Conservation (phyloP, 2,888 invertebrate species). For the Graphium colonna region DNA sequence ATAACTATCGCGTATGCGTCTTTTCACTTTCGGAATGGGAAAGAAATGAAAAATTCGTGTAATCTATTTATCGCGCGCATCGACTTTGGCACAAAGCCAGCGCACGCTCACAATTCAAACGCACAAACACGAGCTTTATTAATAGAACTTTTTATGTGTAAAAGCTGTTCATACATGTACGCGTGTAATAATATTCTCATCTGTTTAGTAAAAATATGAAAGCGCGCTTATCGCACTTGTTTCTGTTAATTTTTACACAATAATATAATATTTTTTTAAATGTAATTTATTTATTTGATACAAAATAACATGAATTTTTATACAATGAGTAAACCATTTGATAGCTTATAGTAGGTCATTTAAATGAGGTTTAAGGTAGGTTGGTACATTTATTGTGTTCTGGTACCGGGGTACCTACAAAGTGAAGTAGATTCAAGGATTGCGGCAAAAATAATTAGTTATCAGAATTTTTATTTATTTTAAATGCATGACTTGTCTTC, state of each 20-base stretch:
- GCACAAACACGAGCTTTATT: constrained; percentile 60
- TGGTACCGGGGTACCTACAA: too few species aligned
- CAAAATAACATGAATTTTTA: too few species aligned
- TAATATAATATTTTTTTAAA: too few species aligned
- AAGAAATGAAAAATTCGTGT: constrained; percentile 63
- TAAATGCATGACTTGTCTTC: too few species aligned
- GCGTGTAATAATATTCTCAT: constrained; percentile 39
- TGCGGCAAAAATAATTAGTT: too few species aligned
- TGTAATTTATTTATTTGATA: too few species aligned
- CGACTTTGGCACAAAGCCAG: constrained; percentile 61
- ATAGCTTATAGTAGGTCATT: too few species aligned
- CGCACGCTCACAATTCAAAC: constrained; percentile 69
- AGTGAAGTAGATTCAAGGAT: too few species aligned
- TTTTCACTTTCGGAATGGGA: constrained; percentile 56
- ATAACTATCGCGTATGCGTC: constrained; percentile 45
- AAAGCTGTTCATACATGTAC: constrained; percentile 62
- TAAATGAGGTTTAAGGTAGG: too few species aligned
- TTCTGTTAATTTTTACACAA: not conserved
- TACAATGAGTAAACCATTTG: too few species aligned
- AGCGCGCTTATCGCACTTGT: not conserved
- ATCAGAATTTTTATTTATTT: too few species aligned
- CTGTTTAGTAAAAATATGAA: constrained; percentile 22
- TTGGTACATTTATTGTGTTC: too few species aligned
- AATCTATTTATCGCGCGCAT: constrained; percentile 61
- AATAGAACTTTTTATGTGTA: constrained; percentile 67